These are phyloP conservation scores for Pantherophis alleghaniensis DNA, from an alignment of 2,797 vertebrate genomes.

Conservation along the genomic window DNA sequence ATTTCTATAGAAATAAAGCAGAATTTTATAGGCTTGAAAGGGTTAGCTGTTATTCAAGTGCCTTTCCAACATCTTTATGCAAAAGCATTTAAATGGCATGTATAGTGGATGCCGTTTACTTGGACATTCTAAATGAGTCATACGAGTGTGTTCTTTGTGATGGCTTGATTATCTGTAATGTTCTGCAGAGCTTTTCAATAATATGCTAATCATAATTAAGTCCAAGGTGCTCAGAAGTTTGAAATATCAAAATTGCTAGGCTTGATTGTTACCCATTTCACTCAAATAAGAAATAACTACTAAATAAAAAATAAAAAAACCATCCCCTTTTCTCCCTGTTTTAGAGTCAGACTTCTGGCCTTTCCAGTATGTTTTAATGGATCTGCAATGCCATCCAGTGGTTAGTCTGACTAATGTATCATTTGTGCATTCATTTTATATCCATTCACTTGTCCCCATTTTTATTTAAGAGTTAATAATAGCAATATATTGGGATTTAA, in stretches of 20 bases:
- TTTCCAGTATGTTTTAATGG: slow-evolving; percentile 17
- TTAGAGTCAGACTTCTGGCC: slow-evolving; percentile 26
- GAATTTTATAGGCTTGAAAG: neutral
- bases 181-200: slow-evolving; percentile 32
- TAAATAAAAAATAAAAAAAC: neutral
- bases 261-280: neutral
- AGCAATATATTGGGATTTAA: neutral
- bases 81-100: neutral
- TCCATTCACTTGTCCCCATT: neutral
- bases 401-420: slow-evolving; percentile 34
- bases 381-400: slow-evolving; percentile 34
- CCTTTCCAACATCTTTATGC: neutral
- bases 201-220: slow-evolving; percentile 31
- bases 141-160: slow-evolving; percentile 6
- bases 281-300: neutral
- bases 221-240: neutral
- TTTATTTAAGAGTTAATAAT: slow-evolving; percentile 16
- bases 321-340: neutral
- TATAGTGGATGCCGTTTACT: neutral
- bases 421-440: slow-evolving; percentile 4
- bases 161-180: neutral
- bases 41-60: neutral
- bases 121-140: neutral
- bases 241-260: neutral
- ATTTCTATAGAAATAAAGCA: neutral